Evolutionary conservation across 2,888 invertebrate genomes (phyloP).

Genomic region (Ceraclea dissimilis): DNA sequence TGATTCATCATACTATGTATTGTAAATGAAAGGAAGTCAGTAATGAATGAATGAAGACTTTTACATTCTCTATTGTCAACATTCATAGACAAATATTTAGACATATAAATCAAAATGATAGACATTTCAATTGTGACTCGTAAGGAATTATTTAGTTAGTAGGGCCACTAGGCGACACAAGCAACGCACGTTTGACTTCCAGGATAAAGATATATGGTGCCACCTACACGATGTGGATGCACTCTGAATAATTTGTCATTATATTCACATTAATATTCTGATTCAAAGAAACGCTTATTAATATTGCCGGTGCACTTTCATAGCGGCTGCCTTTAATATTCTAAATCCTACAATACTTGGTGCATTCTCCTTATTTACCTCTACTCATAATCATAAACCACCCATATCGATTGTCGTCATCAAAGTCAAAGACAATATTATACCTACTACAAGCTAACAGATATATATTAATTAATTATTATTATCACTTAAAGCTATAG

Average conservation of each 20-base stretch:
- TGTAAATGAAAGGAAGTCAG: neutral
- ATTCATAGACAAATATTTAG: neutral
- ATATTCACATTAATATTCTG: neutral
- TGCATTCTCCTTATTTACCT: neutral
- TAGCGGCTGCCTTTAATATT: neutral
- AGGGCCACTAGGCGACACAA: neutral
- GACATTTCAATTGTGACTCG: neutral
- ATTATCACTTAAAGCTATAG: too few species aligned
- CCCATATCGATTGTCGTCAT: neutral
- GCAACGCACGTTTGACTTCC: neutral
- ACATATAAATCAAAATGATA: neutral
- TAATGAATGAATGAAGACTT: neutral
- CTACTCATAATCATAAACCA: neutral
- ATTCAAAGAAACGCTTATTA: constrained; percentile 1
- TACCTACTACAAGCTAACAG: too few species aligned
- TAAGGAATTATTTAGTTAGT: neutral
- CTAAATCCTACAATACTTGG: too few species aligned
- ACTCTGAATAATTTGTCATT: neutral
- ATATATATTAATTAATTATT: too few species aligned
- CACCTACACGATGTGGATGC: neutral
- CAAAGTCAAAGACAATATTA: too few species aligned
- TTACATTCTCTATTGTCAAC: neutral
- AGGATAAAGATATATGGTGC: neutral
- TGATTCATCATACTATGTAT: too few species aligned
- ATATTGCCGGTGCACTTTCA: neutral